Evolutionary conservation across 1,140 invertebrate genomes (phyloP).

Genomic region (Harlomillsia oculata): DNA sequence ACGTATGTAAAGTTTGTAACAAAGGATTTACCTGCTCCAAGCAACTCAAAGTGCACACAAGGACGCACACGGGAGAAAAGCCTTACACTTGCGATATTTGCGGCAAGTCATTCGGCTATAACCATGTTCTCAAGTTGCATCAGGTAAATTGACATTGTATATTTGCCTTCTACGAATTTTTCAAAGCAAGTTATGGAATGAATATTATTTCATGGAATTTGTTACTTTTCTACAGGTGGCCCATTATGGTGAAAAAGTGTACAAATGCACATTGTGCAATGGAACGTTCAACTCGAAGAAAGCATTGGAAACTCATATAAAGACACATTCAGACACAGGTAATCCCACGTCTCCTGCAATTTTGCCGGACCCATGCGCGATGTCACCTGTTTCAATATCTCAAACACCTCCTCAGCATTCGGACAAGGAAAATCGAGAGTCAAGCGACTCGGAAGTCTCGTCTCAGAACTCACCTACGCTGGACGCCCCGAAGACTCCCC

Average conservation of each 20-base stretch:
- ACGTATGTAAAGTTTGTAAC: constrained; percentile 60
- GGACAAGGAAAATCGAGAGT: constrained; percentile 35
- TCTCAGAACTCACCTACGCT: constrained; percentile 30
- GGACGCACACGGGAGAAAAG: constrained; percentile 74
- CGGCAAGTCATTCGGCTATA: constrained; percentile 77
- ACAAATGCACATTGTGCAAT: constrained; percentile 81
- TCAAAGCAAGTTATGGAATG: not conserved
- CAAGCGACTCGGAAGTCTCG: constrained; percentile 33
- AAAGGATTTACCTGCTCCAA: constrained; percentile 78
- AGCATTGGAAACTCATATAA: constrained; percentile 77
- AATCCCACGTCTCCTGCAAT: constrained; percentile 19
- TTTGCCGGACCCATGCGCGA: constrained; percentile 7
- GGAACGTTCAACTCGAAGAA: constrained; percentile 82
- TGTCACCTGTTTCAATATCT: constrained; percentile 22
- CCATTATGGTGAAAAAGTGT: constrained; percentile 81
- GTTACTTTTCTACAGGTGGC: constrained; percentile 54
- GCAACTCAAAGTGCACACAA: constrained; percentile 74
- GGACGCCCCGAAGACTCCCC: constrained; percentile 21
- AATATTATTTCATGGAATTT: not conserved
- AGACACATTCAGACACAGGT: constrained; percentile 55
- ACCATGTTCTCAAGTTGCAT: constrained; percentile 76
- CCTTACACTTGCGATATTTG: constrained; percentile 64
- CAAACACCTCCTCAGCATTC: constrained; percentile 31
- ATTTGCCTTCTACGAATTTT: no score
- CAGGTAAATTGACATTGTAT: no score